Percentiles rank a stretch among this genome's conserved stretches.
Conservation (phyloP, 2,797 vertebrate genomes). For the Huso huso region DNA sequence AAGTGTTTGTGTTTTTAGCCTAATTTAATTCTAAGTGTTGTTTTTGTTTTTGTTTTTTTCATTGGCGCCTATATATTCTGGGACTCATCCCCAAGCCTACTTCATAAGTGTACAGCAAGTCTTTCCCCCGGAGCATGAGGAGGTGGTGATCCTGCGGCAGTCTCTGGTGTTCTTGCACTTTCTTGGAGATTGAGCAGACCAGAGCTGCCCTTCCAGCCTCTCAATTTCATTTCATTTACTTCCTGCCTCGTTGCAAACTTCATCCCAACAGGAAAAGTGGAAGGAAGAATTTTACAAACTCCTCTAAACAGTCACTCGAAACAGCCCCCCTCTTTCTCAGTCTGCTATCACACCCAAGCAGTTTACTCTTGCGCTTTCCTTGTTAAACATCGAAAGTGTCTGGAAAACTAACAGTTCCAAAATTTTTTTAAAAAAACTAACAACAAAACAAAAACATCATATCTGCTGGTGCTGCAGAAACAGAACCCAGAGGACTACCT, state of each 20-base stretch:
- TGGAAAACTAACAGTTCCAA: conserved; percentile 9
- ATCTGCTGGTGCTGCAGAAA: conserved; percentile 13
- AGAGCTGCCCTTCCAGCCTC: conserved; percentile 44
- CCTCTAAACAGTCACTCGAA: conserved; percentile 42
- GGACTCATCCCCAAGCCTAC: not conserved
- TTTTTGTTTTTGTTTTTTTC: conserved; percentile 12
- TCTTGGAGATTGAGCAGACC: conserved; percentile 30
- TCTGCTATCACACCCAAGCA: conserved; percentile 12
- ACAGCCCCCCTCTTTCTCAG: conserved; percentile 25
- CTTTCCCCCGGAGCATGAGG: conserved; percentile 45
- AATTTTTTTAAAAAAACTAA: too few relatives aligned
- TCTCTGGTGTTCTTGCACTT: conserved; percentile 29
- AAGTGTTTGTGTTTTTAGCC: not conserved
- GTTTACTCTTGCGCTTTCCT: conserved; percentile 9
- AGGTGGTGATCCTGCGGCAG: conserved; percentile 31
- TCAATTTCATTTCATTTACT: conserved; percentile 50
- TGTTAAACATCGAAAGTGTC: conserved; percentile 12
- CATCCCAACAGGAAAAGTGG: conserved; percentile 48
- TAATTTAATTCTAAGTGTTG: conserved; percentile 5
- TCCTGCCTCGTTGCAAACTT: conserved; percentile 53
- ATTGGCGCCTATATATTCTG: not conserved
- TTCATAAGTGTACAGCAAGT: conserved; percentile 25
- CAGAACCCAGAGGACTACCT: conserved; percentile 22
- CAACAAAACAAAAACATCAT: too few relatives aligned
- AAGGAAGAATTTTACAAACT: conserved; percentile 42